These are phyloP conservation scores for Tetramorium parvispinum DNA, from an alignment of 1,140 invertebrate species.

Conservation along the genomic window DNA sequence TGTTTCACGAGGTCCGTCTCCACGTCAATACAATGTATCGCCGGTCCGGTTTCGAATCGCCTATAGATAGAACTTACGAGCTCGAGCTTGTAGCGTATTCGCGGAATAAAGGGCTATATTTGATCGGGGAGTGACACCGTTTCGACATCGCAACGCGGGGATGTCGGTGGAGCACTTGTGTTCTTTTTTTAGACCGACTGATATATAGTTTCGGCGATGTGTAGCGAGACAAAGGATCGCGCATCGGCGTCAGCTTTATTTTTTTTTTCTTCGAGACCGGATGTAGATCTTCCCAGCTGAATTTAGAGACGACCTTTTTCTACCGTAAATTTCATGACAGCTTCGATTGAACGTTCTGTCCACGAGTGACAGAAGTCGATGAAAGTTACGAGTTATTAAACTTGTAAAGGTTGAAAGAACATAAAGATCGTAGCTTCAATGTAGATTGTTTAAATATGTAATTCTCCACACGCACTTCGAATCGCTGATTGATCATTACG, in stretches of 20 bases:
- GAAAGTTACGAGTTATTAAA: conserved; percentile 6
- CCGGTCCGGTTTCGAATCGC: conserved; percentile 36
- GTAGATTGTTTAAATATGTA: not conserved
- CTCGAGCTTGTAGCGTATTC: conserved; percentile 36
- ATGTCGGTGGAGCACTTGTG: not conserved
- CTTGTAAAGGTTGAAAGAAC: conserved; percentile 12
- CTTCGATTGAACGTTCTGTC: not conserved
- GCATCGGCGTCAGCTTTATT: not conserved
- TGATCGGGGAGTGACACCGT: conserved; percentile 42
- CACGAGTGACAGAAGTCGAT: not conserved
- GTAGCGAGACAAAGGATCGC: not conserved
- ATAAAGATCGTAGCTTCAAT: not conserved
- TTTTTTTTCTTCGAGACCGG: not conserved
- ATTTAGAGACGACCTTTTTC: not conserved
- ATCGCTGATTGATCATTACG: not conserved
- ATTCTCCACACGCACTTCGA: not conserved
- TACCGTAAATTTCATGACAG: not conserved
- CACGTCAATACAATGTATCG: conserved; percentile 43
- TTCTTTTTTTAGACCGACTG: conserved; percentile 40
- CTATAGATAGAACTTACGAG: conserved; percentile 57
- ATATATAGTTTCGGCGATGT: conserved; percentile 20
- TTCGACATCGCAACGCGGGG: not conserved
- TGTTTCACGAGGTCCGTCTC: conserved; percentile 49
- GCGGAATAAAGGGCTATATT: conserved; percentile 44
- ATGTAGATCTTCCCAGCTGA: not conserved